A percentile compares a stretch with the other conserved stretches of the same genome.
Conservation (phyloP, 2,113 vertebrate genomes). For the Thalassarche chlororhynchos region DNA sequence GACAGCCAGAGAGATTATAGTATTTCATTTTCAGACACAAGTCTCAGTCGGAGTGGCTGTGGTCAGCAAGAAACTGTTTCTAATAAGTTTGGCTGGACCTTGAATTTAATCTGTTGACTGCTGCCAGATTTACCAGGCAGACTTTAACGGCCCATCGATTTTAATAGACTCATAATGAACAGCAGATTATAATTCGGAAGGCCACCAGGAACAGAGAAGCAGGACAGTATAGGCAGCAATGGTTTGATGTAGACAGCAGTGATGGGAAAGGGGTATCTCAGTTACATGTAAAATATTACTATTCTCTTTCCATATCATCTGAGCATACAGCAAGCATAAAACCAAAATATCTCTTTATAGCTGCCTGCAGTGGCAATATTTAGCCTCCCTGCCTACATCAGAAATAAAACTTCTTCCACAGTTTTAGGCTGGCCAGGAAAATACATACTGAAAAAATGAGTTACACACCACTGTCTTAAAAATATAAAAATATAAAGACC, state of each 20-base stretch:
- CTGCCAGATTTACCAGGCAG: background rate
- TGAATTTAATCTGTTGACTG: constrained; percentile 12
- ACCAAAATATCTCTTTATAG: background rate
- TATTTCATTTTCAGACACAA: constrained; percentile 13
- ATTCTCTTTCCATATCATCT: background rate
- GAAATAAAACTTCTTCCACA: background rate
- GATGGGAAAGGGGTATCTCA: background rate
- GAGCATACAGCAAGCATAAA: background rate
- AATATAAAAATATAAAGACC: background rate
- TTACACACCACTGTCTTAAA: background rate
- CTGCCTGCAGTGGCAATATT: background rate
- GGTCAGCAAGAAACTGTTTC: constrained; percentile 45
- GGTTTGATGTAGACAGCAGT: background rate
- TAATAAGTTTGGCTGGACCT: background rate
- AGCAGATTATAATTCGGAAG: background rate
- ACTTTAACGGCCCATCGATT: background rate
- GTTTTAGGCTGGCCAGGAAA: background rate
- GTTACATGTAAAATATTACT: background rate
- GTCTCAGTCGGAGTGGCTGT: background rate
- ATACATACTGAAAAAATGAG: background rate
- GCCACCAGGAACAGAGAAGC: background rate
- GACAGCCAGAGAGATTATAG: constrained; percentile 27
- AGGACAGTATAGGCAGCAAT: background rate
- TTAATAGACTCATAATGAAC: constrained; percentile 25
- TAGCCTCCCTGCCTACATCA: background rate